These are phyloP conservation scores for Scolanthus callimorphus DNA, from an alignment of 92 coral and sea anemone genomes.

Conservation along the genomic window DNA sequence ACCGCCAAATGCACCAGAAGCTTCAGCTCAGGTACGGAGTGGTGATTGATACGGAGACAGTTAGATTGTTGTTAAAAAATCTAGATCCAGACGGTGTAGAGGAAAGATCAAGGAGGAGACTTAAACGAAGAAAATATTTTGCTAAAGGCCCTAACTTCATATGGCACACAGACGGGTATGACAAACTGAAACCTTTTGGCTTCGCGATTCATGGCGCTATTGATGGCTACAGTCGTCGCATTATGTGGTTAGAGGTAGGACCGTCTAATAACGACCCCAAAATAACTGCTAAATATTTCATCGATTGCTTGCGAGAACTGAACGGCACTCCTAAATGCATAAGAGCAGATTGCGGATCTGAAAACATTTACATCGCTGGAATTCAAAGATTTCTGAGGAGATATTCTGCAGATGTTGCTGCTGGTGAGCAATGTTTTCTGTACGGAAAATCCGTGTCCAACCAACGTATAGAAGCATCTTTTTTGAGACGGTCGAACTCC, in stretches of 20 bases:
- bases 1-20: slow-evolving; percentile 39
- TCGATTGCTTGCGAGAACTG: slow-evolving; percentile 4
- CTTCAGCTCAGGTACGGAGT: slow-evolving; percentile 2
- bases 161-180: slow-evolving; percentile 34
- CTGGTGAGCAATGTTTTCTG: slow-evolving; percentile 11
- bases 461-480: slow-evolving; percentile 23
- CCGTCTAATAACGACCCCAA: slow-evolving; percentile 21
- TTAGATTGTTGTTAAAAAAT: slow-evolving; percentile 6
- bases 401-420: slow-evolving; percentile 1
- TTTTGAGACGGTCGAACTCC: slow-evolving; percentile 12
- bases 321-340: slow-evolving; percentile 7
- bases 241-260: slow-evolving; percentile 24
- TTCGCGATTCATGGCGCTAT: slow-evolving; percentile 26
- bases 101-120: slow-evolving; percentile 11
- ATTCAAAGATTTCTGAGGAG: slow-evolving; percentile 22
- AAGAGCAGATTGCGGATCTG: slow-evolving; percentile 17
- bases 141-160: slow-evolving; percentile 26
- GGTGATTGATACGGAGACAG: slow-evolving; percentile 11
- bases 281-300: slow-evolving; percentile 22
- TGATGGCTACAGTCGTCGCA: slow-evolving; percentile 29
- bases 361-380: slow-evolving; percentile 25
- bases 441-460: slow-evolving; percentile 31
- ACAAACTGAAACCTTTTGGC: slow-evolving; percentile 34
- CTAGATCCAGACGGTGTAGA: slow-evolving; percentile 24
- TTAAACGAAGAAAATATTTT: slow-evolving; percentile 14